Base-by-base conservation (phyloP, 2,797 vertebrate genomes). In the Pseudochaenichthys georgianus region DNA sequence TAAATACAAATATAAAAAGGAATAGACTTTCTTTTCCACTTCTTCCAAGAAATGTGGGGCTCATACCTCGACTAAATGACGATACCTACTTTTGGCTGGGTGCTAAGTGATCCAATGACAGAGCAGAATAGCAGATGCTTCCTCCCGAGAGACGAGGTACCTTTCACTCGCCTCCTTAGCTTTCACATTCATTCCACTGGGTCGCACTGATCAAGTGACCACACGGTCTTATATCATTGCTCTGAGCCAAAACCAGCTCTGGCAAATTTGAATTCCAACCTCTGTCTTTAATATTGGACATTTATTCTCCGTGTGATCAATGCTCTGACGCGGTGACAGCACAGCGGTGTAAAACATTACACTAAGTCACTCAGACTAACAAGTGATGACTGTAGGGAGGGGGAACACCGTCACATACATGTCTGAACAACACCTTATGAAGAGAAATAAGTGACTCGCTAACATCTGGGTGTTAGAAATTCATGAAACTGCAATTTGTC, bases 171-270 rank as follows among this genome's bases (percentile, higher is more conserved):
- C 42, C 46, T 65, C 71, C 21, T 58, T 77, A 69, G 61, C 70
- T 73, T 75, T 55, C 69, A 75, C 70, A 59, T 57, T 80, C 50
- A 55, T 53, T 80, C 38, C 68, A 71, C 42, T 34, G 53, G 67
- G 70, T 34, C 58, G 55, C 53, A 61, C 65, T 80, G 75, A 86
- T 86, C 73, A 85, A 83, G 84, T 84, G 79, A 74, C 76, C 71
- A 62, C 72, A 66, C 16, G 50, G 68, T 75, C 79, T 81, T 81
- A 76, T 87, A 88, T 90, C 83, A 87, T 73, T 70, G 52, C 47
- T 78, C 61, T 47, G 65, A 69, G 50, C 34, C 70, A 42, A 65
- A 70, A 83, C 64, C 54, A 77, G 51, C 15, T 66, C 69, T 65
- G 41, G 61, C 50, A 48, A 78, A 85, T 48, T 77, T 47, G 34